Evolutionary conservation across 2,113 vertebrate species (phyloP).

Genomic region (Dromiciops gliroides): DNA sequence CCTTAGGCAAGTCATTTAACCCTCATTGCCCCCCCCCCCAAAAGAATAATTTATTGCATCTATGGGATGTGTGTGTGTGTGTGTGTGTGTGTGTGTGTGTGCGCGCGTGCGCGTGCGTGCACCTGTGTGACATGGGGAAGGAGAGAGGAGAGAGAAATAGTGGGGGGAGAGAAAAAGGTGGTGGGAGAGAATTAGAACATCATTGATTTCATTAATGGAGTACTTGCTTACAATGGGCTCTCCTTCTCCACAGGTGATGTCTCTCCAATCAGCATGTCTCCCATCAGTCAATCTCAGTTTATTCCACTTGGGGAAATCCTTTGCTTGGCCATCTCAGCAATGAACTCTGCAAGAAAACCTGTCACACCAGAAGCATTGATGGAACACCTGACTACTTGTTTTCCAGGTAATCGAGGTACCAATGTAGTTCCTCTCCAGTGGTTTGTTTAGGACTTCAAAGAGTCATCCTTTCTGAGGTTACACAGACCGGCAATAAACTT

Average conservation of each 20-base stretch:
- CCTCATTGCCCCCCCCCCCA: too few species aligned
- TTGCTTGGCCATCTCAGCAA: slow-evolving; percentile 98
- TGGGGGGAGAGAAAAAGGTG: background rate
- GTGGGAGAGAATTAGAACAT: background rate
- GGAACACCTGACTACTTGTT: slow-evolving; percentile 97
- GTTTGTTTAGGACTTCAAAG: background rate
- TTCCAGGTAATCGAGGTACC: slow-evolving; percentile 91
- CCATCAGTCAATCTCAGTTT: slow-evolving; percentile 99
- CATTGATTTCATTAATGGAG: slow-evolving; percentile 8
- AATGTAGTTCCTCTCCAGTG: background rate
- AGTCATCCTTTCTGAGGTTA: background rate
- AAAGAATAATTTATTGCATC: background rate
- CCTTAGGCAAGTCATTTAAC: too few species aligned
- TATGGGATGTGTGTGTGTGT: too few species aligned
- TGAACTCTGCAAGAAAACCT: slow-evolving; percentile 97
- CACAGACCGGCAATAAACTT: background rate
- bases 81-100: background rate
- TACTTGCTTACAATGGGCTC: slow-evolving; percentile 34
- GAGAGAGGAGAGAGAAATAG: background rate
- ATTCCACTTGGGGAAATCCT: slow-evolving; percentile 99
- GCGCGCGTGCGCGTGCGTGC: background rate
- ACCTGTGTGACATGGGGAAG: background rate
- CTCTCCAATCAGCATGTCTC: slow-evolving; percentile 99
- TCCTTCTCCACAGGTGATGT: slow-evolving; percentile 95
- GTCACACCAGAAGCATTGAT: slow-evolving; percentile 98